Conservation (phyloP, 1,140 invertebrate species). For the Luehdorfia chinensis region DNA sequence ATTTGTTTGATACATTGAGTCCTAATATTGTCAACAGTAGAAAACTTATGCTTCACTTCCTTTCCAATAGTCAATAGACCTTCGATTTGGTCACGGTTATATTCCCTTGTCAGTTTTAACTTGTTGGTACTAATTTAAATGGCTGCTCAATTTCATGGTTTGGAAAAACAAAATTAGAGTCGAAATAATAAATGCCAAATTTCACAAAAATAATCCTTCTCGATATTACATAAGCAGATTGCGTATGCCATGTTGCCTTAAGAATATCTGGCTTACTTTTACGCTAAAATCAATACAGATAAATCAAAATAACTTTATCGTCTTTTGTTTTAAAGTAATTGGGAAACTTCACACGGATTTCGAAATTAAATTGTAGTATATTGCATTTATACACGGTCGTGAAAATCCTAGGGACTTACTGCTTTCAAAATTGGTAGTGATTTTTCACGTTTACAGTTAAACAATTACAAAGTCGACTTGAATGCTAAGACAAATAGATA, state of each 20-base stretch:
- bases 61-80: not conserved
- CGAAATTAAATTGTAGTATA: no score
- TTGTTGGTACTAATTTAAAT: constrained; percentile 7
- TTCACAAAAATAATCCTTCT: not conserved
- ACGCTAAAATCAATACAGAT: no score
- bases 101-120: not conserved
- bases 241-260: not conserved
- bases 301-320: no score
- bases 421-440: no score
- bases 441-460: no score
- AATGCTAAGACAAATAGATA: no score
- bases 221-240: not conserved
- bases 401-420: no score
- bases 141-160: constrained; percentile 5
- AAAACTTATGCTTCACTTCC: not conserved
- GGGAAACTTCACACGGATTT: no score
- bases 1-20: not conserved
- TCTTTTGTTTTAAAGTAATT: no score
- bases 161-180: constrained; percentile 5
- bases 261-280: no score
- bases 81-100: not conserved
- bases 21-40: not conserved
- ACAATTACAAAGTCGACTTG: no score
- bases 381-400: no score
- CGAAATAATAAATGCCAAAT: not conserved